Evolutionary conservation across 2,113 vertebrate species (phyloP), one percentile per base, ranked within the genome.

Genomic region (Plecotus auritus): DNA sequence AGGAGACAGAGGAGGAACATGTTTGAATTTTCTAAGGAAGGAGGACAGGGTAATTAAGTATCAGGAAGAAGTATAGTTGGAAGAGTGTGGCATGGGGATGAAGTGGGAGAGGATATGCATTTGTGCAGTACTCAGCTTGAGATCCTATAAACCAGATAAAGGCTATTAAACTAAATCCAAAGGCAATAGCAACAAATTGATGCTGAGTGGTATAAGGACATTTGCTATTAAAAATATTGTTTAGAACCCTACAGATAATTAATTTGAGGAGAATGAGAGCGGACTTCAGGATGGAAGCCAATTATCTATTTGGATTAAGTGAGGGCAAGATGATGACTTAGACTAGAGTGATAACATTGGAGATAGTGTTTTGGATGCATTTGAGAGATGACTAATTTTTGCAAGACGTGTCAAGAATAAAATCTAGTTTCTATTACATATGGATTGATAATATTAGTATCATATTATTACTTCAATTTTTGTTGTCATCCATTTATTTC

Each of bases 91-190:
- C 49, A 70, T n/a, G 35, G 26, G 1, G 12, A 11, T 61, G 23
- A 70, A 8, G 1, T 12, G 1, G 14, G 28, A 66, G 6, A 70
- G 5, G 20, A 54, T 9, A 42, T 20, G 1, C 0, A 18, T 3
- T 66, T 32, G 1, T 4, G 51, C 0, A 9, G 18, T 17, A 18
- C 4, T 70, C 1, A n/a, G 18, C 14, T 30, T 54, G 30, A 4
- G 28, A 23, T 32, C 5, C 61, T 83, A 7, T 37, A 82, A 54
- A 1, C 17, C 17, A 93, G 9, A 7, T 67, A 40, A 90, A 72
- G 37, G 5, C 3, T 72, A 56, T 16, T 40, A 28, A 83, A 49
- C 20, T 26, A 18, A 83, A 35, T 37, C 5, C 26, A 83, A 40
- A 86, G 5, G 7, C 17, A 83, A 35, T 23, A 81, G 30, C 45